Percentiles rank a stretch among this genome's conserved stretches.
Conservation (phyloP, 2,113 vertebrate species). For the Cyphomyrus discorhynchus region DNA sequence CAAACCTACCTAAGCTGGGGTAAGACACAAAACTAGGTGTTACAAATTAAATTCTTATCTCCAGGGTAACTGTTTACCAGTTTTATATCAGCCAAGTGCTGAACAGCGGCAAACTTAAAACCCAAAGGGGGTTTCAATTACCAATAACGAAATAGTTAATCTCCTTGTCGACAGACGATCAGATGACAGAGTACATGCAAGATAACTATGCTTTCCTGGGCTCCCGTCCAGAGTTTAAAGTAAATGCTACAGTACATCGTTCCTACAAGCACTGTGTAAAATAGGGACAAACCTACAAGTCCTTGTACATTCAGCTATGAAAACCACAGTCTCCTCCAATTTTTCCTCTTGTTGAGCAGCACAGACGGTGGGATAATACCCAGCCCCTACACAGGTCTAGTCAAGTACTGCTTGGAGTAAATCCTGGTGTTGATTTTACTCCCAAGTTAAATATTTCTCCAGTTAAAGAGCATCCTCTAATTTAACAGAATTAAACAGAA, state of each 20-base stretch:
- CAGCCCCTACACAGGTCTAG: background rate
- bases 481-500: background rate
- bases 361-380: background rate
- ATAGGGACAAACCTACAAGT: background rate
- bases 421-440: background rate
- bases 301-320: background rate
- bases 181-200: slow-evolving; percentile 29
- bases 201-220: slow-evolving; percentile 36
- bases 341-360: background rate
- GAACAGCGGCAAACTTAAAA: slow-evolving; percentile 4
- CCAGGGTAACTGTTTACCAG: background rate
- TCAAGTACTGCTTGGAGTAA: background rate
- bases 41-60: background rate
- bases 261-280: background rate
- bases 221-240: slow-evolving; percentile 51
- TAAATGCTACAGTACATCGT: slow-evolving; percentile 47
- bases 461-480: background rate
- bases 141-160: slow-evolving; percentile 24
- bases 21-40: background rate
- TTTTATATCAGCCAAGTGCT: background rate
- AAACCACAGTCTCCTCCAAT: background rate
- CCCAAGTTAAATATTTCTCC: background rate
- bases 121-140: slow-evolving; percentile 14
- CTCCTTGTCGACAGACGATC: slow-evolving; percentile 20
- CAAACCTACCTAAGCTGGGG: background rate